Evolutionary conservation across 2,888 invertebrate genomes (phyloP), one percentile per base, ranked within the genome.

Genomic region (Pristionchus mayeri): DNA sequence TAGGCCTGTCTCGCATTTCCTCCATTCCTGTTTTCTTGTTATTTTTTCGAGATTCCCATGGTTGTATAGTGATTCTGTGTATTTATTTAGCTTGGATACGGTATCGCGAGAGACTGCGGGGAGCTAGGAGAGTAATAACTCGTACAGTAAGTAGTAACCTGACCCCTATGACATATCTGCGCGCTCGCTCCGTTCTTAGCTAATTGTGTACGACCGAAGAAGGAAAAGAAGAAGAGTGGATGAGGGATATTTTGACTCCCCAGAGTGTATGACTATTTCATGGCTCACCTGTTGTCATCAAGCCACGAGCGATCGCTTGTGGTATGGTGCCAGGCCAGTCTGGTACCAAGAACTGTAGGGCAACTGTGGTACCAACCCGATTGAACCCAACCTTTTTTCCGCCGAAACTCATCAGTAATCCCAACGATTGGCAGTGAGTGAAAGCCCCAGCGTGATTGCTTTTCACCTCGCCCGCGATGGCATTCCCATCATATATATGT

Each of bases 281-380:
- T 71, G 71, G n/a, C 40, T 71, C 71, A 71, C 44, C 71, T n/a
- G n/a, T n/a, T n/a, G n/a, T n/a, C n/a, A n/a, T n/a, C 44, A 44
- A 13, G 7, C 44, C 13, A 6, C 44, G 44, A 9, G 7, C 13
- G 7, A 44, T 44, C 44, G 44, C 44, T 44, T 6, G 44, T 44
- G n/a, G n/a, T n/a, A n/a, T n/a, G n/a, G n/a, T n/a, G n/a, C n/a
- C 13, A 6, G 13, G 7, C 44, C 44, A 44, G 44, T 9, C 44
- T 44, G 44, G 44, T 44, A 44, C 44, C n/a, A n/a, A n/a, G n/a
- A n/a, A n/a, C n/a, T n/a, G n/a, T n/a, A n/a, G n/a, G n/a, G n/a
- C n/a, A n/a, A n/a, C n/a, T n/a, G n/a, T n/a, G 44, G 44, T 44
- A 44, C 44, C 44, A 44, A 13, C 7, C 44, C 13, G 44, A 13